Evolutionary conservation across 2,888 invertebrate genomes (phyloP).

Genomic region (Agrochola lychnidis): DNA sequence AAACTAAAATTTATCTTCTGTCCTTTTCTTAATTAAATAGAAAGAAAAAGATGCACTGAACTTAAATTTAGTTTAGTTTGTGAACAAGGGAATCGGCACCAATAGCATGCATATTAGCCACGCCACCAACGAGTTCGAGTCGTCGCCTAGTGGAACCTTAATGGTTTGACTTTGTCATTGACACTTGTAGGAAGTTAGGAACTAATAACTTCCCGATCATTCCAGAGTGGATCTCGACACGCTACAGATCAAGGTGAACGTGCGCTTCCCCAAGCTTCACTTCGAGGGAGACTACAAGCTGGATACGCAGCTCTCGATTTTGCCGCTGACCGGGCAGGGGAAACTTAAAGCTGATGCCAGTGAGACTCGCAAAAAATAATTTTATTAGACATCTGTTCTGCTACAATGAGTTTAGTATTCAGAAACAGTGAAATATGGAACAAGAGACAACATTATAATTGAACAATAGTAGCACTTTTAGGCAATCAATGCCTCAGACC

Average conservation of each 20-base stretch:
- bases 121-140: too few relatives aligned
- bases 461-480: not conserved
- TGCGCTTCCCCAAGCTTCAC: slow-evolving; percentile 89
- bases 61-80: too few relatives aligned
- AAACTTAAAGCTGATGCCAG: slow-evolving; percentile 90
- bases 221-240: slow-evolving; percentile 89
- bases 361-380: slow-evolving; percentile 69
- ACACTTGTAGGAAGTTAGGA: not conserved
- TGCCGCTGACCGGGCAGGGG: slow-evolving; percentile 91
- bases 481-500: not conserved
- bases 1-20: too few relatives aligned
- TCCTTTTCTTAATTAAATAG: too few relatives aligned
- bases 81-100: too few relatives aligned
- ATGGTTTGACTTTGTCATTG: not conserved
- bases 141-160: not conserved
- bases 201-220: not conserved
- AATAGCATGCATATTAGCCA: too few relatives aligned
- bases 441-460: not conserved
- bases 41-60: too few relatives aligned
- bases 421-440: not conserved
- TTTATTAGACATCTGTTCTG: not conserved
- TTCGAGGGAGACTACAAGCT: slow-evolving; percentile 91
- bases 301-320: slow-evolving; percentile 89
- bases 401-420: not conserved
- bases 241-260: slow-evolving; percentile 83